Base-by-base conservation (phyloP, 2,797 vertebrate genomes). In the Muraenolepis orangiensis region DNA sequence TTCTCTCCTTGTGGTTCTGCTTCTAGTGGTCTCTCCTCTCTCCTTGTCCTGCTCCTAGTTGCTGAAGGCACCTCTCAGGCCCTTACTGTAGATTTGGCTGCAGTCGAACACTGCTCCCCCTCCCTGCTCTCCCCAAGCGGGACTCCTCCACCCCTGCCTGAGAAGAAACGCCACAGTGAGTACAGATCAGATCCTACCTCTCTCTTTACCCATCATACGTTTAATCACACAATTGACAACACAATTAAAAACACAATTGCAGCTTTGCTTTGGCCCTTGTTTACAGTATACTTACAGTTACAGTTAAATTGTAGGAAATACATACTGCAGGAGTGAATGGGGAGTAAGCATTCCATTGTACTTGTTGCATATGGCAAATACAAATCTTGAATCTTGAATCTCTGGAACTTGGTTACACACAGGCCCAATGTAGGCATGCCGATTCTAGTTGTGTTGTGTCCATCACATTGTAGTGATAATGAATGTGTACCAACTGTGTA, bases 121-220 rank as follows among this genome's bases (percentile, higher is more conserved):
- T 87, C 88, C 51, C 85, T 87, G 40, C 0, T 79, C 89, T 95
- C 95, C 30, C 91, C 94, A 72, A 81, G 80, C 23, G 87, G 73
- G 70, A 95, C 94, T 8, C 97, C 97, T 0, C 96, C 97, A 0
- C 96, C 96, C 29, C 93, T 98, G 0, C 97, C 97, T 0, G 96
- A 98, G 86, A 98, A 98, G 92, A 98, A 96, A 80, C 95, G 90
- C 82, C 94, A 97, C 91, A 97, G 96, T 98, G 91, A 97, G 97
- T 89, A 18, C 57, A 64, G 23, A 64, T 64, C 57, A 26, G 11
- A 64, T 26, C n/a, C 57, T 64, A 12, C 57, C 42, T 23, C 51
- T 8, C 13, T 57, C 20, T 57, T 57, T 8, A 57, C 51, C 51
- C 8, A 57, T 57, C 51, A n/a, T 57, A n/a, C 23, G 51, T 57